Evolutionary conservation across 2,888 invertebrate genomes (phyloP), one percentile per base, ranked within the genome.

Genomic region (Parasteatoda lunata): DNA sequence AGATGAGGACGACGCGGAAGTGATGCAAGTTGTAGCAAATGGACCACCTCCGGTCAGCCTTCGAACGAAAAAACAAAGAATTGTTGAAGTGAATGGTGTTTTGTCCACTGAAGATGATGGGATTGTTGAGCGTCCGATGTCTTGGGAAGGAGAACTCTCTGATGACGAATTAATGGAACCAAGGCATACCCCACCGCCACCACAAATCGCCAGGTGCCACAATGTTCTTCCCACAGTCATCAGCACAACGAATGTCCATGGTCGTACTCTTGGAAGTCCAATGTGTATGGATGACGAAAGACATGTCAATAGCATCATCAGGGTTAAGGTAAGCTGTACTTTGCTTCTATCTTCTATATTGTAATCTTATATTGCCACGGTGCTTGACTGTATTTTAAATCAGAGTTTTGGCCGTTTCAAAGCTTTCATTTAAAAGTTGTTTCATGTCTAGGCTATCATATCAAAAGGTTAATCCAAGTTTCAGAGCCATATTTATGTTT

Each of bases 121-220:
- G 11, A 76, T 70, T 30, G 59, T 71, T 5, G 88, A 88, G 49
- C 93, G 97, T 77, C 97, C 97, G 73, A 97, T 97, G 97, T 97
- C 97, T 7, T 97, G 97, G 97, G 97, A 97, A 92, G 97, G 97
- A 8, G 97, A 97, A 92, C 94, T 97, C 11, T 97, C 97, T 3
- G 97, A 97, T 91, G 88, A 88, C 4, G 82, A 82, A 13, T 49
- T 69, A 49, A 68, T 77, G 54, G 71, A 66, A 13, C 70, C 68
- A 4, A 71, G 64, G 51, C 66, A 48, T 3, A 65, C 65, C 8
- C 54, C 77, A 15, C 81, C 86, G 8, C 79, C 82, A 4, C 87
- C 87, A 0, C 87, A 83, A 68, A 88, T 88, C 48, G 75, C 80
- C 0, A 72, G 73, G 5, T 71, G 82, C 30, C 86, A 87, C 69